phyloP scores from a whole-genome alignment of 2,797 vertebrate genomes.

The Hemibagrus guttatus region DNA sequence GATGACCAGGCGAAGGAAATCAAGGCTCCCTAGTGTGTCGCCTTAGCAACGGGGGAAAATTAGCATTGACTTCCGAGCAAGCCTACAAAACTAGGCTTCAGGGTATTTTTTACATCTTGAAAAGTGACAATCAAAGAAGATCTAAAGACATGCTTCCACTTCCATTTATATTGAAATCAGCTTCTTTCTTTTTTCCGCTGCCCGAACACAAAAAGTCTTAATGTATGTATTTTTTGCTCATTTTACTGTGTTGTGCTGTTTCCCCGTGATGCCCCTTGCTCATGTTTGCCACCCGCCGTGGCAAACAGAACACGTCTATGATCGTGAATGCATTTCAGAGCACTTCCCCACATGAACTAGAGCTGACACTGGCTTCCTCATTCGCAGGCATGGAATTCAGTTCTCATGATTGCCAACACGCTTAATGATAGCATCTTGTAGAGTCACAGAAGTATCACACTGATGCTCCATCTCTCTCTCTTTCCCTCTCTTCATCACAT shows the following conservation, averaged over 20 bases:
- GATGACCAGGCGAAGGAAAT: conserved; percentile 75
- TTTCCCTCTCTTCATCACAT: conserved; percentile 63
- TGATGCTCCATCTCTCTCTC: conserved; percentile 69
- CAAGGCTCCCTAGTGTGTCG: conserved; percentile 71
- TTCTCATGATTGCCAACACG: conserved; percentile 83
- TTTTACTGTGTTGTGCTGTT: conserved; percentile 77
- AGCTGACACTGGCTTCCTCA: conserved; percentile 63
- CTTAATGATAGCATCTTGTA: conserved; percentile 89
- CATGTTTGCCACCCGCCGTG: conserved; percentile 79
- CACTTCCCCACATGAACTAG: conserved; percentile 70
- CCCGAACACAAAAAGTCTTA: conserved; percentile 69
- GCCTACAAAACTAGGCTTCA: conserved; percentile 72
- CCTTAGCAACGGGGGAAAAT: conserved; percentile 79
- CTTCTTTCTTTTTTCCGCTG: conserved; percentile 62
- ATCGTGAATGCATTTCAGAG: conserved; percentile 78
- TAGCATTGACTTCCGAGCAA: conserved; percentile 80
- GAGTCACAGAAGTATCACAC: conserved; percentile 84
- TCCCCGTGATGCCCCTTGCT: conserved; percentile 70
- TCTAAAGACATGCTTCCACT: conserved; percentile 73
- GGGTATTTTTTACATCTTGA: conserved; percentile 72
- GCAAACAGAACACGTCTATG: conserved; percentile 79
- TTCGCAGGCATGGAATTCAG: conserved; percentile 79
- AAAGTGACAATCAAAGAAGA: conserved; percentile 76
- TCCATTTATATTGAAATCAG: conserved; percentile 87
- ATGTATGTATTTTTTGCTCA: conserved; percentile 83